Conservation (phyloP, 1,140 invertebrate species). For the Antheraea pernyi region DNA sequence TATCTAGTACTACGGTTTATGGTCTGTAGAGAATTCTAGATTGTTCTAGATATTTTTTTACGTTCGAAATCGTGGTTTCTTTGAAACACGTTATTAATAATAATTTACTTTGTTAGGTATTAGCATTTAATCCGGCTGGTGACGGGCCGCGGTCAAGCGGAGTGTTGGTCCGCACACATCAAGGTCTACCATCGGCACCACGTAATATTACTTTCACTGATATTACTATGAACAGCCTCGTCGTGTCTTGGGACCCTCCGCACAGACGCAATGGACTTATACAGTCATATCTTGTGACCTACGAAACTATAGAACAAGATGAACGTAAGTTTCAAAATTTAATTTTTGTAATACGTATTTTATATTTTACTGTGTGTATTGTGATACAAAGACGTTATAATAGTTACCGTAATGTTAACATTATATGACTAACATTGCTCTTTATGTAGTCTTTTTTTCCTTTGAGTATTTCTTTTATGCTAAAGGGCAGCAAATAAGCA, state of each 20-base stretch:
- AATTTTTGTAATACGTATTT: neutral
- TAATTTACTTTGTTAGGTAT: conserved; percentile 79
- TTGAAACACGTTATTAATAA: too few species aligned
- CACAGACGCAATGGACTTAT: conserved; percentile 94
- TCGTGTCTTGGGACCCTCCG: conserved; percentile 95
- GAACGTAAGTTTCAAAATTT: conserved; percentile 83
- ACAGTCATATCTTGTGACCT: conserved; percentile 94
- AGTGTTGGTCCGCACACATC: conserved; percentile 88
- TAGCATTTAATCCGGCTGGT: conserved; percentile 98
- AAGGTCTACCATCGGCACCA: conserved; percentile 92
- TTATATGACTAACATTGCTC: too few species aligned
- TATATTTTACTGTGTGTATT: too few species aligned
- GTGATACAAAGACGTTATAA: too few species aligned
- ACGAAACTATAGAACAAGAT: conserved; percentile 95
- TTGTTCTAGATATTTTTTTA: too few species aligned
- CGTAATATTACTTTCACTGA: conserved; percentile 91
- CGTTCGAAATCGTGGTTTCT: too few species aligned
- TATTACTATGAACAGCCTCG: conserved; percentile 96
- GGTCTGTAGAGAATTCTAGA: too few species aligned
- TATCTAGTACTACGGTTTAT: too few species aligned
- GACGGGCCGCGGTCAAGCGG: conserved; percentile 93
- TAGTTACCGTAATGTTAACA: too few species aligned
- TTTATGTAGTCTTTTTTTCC: too few species aligned
- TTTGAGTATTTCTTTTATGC: too few species aligned
- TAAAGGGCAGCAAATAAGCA: too few species aligned